Conservation (phyloP, 2,888 invertebrate genomes). For the Galerucella nymphaeae region DNA sequence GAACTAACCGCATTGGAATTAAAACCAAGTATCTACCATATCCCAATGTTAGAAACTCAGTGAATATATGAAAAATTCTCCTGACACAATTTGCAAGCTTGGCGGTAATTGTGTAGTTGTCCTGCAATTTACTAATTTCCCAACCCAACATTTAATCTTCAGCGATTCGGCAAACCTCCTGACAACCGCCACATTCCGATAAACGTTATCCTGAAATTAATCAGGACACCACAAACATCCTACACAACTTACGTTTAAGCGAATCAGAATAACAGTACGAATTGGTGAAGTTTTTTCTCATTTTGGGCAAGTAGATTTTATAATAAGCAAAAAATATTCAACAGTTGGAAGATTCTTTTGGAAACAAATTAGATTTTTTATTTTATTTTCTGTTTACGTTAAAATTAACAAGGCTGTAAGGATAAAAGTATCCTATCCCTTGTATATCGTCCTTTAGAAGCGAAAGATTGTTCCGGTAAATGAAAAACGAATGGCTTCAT, state of each 20-base stretch:
- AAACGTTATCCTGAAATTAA: slow-evolving; percentile 15
- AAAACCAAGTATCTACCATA: too few relatives aligned
- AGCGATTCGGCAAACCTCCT: slow-evolving; percentile 2
- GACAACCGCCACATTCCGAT: slow-evolving; percentile 17
- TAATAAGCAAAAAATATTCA: too few relatives aligned
- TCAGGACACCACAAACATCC: slow-evolving; percentile 13
- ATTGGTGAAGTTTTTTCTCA: not conserved
- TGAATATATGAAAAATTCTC: not conserved
- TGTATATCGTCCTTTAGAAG: not conserved
- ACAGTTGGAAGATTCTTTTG: too few relatives aligned
- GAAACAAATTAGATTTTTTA: too few relatives aligned
- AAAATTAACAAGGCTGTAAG: not conserved
- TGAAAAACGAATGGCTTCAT: slow-evolving; percentile 10
- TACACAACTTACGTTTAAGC: slow-evolving; percentile 8
- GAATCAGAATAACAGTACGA: not conserved
- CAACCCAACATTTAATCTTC: slow-evolving; percentile 8
- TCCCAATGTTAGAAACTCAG: not conserved
- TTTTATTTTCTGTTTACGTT: too few relatives aligned
- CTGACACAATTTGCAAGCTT: slow-evolving; percentile 6
- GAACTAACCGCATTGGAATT: too few relatives aligned
- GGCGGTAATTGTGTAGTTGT: slow-evolving; percentile 6
- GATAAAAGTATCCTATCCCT: not conserved
- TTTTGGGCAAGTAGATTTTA: not conserved
- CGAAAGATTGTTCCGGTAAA: not conserved
- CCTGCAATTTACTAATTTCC: slow-evolving; percentile 3